Base-by-base conservation (phyloP, 2,888 invertebrate species). In the Idaea aversata region DNA sequence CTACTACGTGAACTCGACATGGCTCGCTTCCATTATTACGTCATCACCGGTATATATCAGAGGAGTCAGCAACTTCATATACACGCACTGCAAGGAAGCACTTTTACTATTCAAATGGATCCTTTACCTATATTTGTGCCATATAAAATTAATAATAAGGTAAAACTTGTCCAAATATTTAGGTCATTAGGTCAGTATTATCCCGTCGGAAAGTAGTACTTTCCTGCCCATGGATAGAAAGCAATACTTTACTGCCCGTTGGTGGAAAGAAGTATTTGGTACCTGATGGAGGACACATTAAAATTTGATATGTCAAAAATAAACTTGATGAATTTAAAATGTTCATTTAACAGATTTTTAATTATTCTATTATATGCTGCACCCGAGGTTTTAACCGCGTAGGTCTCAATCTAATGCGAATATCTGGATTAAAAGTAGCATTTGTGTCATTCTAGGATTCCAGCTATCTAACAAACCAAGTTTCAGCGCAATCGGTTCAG, bases 61-160 rank as follows among this genome's bases (percentile, higher is more conserved):
- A 80, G 82, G 7, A 90, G 87, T 67, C 67, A 65, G 16, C 66
- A 79, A n/a, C 70, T 82, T 5, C 68, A 73, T 4, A 85, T 91
- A 5, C 77, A 77, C 47, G 89, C 89, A 0, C 76, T 92, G 67
- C 92, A 92, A 77, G 90, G 90, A 6, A 84, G 88, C 66, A 91
- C 92, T 13, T 71, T 88, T 5, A 85, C 81, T 3, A 35, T 84
- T 4, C 77, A 77, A 34, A 64, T 71, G 4, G 78, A 84, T 15
- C 77, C 82, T 3, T 75, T 92, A 16, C 87, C 88, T 13, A 59
- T 92, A 57, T 90, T 91, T 71, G 65, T 74, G 60, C 70, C 77
- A 4, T 92, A 91, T 72, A 90, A 86, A 81, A 91, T 92, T 61
- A 82, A 80, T 63, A 91, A 90, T 0, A 88, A 88, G 88, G 92